A percentile compares a stretch with the other conserved stretches of the same genome.
phyloP scores from a whole-genome alignment of 2,797 vertebrate genomes.

The Carapus acus region DNA sequence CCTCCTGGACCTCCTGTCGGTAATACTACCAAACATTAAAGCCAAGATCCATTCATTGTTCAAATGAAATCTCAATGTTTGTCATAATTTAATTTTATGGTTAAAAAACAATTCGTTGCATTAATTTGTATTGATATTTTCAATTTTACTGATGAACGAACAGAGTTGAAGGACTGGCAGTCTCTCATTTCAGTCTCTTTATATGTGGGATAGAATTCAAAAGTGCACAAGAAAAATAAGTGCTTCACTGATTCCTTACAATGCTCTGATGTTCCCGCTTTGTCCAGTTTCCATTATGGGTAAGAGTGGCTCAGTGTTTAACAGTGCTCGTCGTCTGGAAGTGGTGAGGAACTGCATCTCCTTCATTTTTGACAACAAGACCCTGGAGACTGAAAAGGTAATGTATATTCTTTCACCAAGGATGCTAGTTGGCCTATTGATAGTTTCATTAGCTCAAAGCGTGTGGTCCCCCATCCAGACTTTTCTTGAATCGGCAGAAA shows the following conservation, averaged over 20 bases:
- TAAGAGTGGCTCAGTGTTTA: conserved; percentile 86
- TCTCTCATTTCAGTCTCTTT: too few species aligned
- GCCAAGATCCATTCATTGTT: too few species aligned
- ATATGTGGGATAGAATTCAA: too few species aligned
- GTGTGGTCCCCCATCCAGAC: conserved; percentile 3
- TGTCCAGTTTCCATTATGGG: conserved; percentile 88
- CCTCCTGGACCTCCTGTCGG: conserved; percentile 91
- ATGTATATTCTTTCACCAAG: conserved; percentile 36
- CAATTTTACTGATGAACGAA: too few species aligned
- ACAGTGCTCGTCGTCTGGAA: conserved; percentile 94
- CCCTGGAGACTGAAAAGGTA: conserved; percentile 94
- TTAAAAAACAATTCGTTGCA: too few species aligned
- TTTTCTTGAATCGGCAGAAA: conserved; percentile 4
- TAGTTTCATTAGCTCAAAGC: conserved; percentile 19
- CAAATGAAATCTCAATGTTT: too few species aligned
- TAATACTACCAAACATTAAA: conserved; percentile 70
- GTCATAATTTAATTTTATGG: too few species aligned
- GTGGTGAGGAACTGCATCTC: conserved; percentile 94
- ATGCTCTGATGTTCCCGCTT: background rate
- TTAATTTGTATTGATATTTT: too few species aligned
- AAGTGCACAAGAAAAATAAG: too few species aligned
- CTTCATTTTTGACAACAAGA: conserved; percentile 95
- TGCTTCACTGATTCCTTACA: background rate
- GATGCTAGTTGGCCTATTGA: conserved; percentile 31
- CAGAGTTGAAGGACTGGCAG: too few species aligned